Conservation (phyloP, 2,888 invertebrate genomes). For the Lasiommata megera region DNA sequence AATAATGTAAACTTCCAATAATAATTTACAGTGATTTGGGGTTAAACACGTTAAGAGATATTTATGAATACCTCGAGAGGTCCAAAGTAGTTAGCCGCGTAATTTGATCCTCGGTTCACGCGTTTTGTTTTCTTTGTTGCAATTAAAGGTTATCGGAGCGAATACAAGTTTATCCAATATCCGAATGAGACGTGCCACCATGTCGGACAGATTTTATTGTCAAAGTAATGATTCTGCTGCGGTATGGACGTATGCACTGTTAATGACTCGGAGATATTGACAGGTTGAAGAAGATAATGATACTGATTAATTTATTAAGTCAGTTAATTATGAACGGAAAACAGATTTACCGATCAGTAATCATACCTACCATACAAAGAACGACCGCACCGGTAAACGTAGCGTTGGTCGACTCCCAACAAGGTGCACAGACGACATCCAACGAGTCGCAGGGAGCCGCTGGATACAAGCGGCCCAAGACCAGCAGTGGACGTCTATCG, state of each 20-base stretch:
- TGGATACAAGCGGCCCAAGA: too few species aligned
- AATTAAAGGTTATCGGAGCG: slow-evolving; percentile 8
- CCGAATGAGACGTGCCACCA: neutral
- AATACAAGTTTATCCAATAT: slow-evolving; percentile 6
- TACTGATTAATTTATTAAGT: too few species aligned
- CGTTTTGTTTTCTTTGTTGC: slow-evolving; percentile 46
- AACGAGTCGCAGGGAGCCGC: too few species aligned
- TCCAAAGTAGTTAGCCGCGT: slow-evolving; percentile 61
- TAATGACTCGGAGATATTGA: too few species aligned
- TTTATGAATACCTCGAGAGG: slow-evolving; percentile 71
- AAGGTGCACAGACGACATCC: too few species aligned
- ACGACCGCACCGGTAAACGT: too few species aligned
- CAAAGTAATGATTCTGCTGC: neutral
- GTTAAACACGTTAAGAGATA: slow-evolving; percentile 79
- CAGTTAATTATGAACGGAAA: too few species aligned
- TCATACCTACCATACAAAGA: too few species aligned
- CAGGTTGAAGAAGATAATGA: too few species aligned
- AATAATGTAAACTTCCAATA: slow-evolving; percentile 81
- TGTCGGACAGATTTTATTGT: neutral
- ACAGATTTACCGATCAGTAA: too few species aligned
- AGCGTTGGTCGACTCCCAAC: too few species aligned
- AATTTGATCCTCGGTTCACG: slow-evolving; percentile 63
- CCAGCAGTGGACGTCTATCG: too few species aligned
- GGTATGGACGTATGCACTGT: neutral
- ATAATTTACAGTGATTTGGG: slow-evolving; percentile 81